A percentile compares a stretch with the other conserved stretches of the same genome.
Conservation (phyloP, 2,888 invertebrate genomes). For the Argyresthia albistria region DNA sequence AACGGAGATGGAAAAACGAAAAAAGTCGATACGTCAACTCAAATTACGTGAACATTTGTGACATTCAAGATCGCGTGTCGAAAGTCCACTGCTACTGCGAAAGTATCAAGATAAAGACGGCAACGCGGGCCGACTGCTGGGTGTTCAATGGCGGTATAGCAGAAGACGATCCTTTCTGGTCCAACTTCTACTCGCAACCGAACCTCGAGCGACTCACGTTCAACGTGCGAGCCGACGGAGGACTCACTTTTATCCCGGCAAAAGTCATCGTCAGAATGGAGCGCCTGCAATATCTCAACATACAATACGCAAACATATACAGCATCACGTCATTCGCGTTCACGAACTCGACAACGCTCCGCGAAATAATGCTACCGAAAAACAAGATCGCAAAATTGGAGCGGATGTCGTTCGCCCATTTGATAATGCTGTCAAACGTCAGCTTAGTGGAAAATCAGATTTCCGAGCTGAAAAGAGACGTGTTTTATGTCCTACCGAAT, state of each 20-base stretch:
- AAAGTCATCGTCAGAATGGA: constrained; percentile 78
- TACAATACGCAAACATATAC: constrained; percentile 82
- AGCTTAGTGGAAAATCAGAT: constrained; percentile 84
- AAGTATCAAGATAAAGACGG: constrained; percentile 65
- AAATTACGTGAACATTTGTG: constrained; percentile 70
- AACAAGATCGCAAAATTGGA: constrained; percentile 80
- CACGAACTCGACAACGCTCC: constrained; percentile 79
- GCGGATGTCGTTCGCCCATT: constrained; percentile 81
- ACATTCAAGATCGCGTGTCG: constrained; percentile 65
- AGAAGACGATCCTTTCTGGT: constrained; percentile 81
- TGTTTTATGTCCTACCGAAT: constrained; percentile 82
- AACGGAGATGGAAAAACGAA: constrained; percentile 60
- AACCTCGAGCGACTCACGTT: constrained; percentile 79
- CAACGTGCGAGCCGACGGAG: constrained; percentile 78
- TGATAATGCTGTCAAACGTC: constrained; percentile 79
- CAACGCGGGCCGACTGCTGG: constrained; percentile 83
- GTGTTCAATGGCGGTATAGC: constrained; percentile 75
- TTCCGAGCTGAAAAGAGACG: constrained; percentile 80
- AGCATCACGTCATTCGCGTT: constrained; percentile 82
- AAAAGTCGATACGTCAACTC: constrained; percentile 38
- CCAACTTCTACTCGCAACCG: constrained; percentile 80
- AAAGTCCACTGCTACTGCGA: constrained; percentile 80
- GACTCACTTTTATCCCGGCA: constrained; percentile 80
- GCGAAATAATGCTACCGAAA: constrained; percentile 78
- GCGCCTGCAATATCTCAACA: constrained; percentile 76